phyloP scores from a whole-genome alignment of 2,888 invertebrate species.

The Busseola fusca region DNA sequence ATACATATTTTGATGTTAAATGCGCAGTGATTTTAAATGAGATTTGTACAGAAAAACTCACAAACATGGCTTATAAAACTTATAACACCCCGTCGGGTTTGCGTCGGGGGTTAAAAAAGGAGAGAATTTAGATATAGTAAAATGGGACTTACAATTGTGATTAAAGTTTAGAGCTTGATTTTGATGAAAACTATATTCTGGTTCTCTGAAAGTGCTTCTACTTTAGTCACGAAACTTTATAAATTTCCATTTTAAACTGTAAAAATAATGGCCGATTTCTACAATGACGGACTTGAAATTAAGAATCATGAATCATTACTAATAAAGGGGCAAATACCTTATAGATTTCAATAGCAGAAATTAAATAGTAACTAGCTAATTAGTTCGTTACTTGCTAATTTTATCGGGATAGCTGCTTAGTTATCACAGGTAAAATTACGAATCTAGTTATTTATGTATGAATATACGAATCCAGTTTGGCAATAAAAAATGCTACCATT shows the following conservation, averaged over 20 bases:
- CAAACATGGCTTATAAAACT: too few species aligned
- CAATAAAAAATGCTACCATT: background rate
- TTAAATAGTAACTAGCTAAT: background rate
- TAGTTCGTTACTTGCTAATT: background rate
- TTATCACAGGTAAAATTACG: background rate
- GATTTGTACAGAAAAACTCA: background rate
- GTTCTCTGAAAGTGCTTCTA: background rate
- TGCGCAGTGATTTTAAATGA: background rate
- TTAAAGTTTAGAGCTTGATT: background rate
- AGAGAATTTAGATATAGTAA: background rate
- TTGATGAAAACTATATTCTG: background rate
- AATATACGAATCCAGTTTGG: background rate
- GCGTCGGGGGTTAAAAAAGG: too few species aligned
- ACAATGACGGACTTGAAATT: background rate
- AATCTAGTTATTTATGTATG: background rate
- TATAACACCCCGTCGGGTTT: too few species aligned
- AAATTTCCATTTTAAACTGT: background rate
- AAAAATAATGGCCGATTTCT: background rate
- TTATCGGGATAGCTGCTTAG: background rate
- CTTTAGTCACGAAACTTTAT: background rate
- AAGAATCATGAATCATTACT: background rate
- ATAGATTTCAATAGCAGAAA: background rate
- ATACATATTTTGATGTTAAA: background rate
- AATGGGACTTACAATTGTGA: background rate
- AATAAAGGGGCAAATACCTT: background rate